phyloP scores from a whole-genome alignment of 2,888 invertebrate genomes.

The Noctua janthe region DNA sequence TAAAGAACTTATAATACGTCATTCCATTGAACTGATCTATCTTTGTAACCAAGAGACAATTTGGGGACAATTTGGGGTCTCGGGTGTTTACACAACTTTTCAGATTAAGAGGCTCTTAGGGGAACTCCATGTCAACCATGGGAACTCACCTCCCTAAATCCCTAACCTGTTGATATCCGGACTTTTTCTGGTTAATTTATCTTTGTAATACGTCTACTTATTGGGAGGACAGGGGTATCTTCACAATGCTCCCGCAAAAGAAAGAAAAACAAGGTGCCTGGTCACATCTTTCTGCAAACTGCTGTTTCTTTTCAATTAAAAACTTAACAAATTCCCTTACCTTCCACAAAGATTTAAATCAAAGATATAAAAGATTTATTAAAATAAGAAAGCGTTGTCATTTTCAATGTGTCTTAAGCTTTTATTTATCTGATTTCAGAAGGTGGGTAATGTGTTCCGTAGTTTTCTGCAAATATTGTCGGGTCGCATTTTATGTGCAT shows the following conservation, averaged over 20 bases:
- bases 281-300: neutral
- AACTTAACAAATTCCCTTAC: neutral
- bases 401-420: too few relatives aligned
- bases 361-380: neutral
- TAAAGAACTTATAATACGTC: neutral
- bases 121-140: slow-evolving; percentile 15
- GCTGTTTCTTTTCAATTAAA: slow-evolving; percentile 23
- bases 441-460: too few relatives aligned
- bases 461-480: too few relatives aligned
- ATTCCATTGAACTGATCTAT: neutral
- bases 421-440: too few relatives aligned
- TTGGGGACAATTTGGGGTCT: neutral
- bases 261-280: neutral
- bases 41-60: neutral
- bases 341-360: neutral
- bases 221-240: neutral
- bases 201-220: slow-evolving; percentile 3
- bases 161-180: slow-evolving; percentile 50
- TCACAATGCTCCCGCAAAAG: too few relatives aligned
- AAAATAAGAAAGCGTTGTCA: too few relatives aligned
- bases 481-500: too few relatives aligned
- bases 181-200: slow-evolving; percentile 30
- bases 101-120: slow-evolving; percentile 34
- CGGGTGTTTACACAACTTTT: slow-evolving; percentile 40
- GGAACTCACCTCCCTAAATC: neutral